A percentile compares a stretch with the other conserved stretches of the same genome.
Conservation (phyloP, 2,797 vertebrate genomes). For the Centropyge bicolor region DNA sequence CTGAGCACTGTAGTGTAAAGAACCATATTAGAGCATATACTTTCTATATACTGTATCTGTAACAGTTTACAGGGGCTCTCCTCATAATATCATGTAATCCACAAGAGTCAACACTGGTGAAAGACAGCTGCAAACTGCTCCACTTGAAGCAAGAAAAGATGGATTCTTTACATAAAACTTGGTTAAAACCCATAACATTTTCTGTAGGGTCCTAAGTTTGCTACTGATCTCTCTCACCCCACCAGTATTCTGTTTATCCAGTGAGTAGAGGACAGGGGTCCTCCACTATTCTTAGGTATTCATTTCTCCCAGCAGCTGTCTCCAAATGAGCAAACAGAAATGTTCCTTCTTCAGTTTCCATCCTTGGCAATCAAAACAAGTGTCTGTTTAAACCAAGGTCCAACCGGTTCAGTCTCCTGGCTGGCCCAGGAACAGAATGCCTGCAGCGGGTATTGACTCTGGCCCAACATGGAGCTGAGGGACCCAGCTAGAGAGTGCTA, state of each 20-base stretch:
- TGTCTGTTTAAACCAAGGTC: slow-evolving; percentile 51
- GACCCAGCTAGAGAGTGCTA: slow-evolving; percentile 76
- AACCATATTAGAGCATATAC: slow-evolving; percentile 46
- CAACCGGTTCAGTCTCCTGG: slow-evolving; percentile 37
- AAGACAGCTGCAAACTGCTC: slow-evolving; percentile 35
- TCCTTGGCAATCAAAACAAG: slow-evolving; percentile 50
- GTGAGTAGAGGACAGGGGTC: too few relatives aligned
- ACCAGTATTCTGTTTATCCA: slow-evolving; percentile 35
- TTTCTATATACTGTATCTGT: slow-evolving; percentile 50
- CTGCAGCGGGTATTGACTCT: slow-evolving; percentile 38
- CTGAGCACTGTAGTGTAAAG: slow-evolving; percentile 42
- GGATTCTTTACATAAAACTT: slow-evolving; percentile 15
- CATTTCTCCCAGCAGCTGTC: slow-evolving; percentile 38
- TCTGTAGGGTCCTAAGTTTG: slow-evolving; percentile 40
- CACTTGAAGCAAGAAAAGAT: slow-evolving; percentile 24
- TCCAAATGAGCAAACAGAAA: slow-evolving; percentile 48
- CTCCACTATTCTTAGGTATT: slow-evolving; percentile 29
- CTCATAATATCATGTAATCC: slow-evolving; percentile 51
- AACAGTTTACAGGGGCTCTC: slow-evolving; percentile 36
- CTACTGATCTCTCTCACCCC: slow-evolving; percentile 29
- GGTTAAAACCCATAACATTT: slow-evolving; percentile 43
- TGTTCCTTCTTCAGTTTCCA: slow-evolving; percentile 52
- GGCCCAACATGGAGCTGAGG: slow-evolving; percentile 38
- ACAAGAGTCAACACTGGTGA: slow-evolving; percentile 16
- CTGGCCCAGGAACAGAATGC: slow-evolving; percentile 44